These are phyloP conservation scores for Druon quercuslanigerum DNA, from an alignment of 1,140 invertebrate genomes.

Conservation along the genomic window DNA sequence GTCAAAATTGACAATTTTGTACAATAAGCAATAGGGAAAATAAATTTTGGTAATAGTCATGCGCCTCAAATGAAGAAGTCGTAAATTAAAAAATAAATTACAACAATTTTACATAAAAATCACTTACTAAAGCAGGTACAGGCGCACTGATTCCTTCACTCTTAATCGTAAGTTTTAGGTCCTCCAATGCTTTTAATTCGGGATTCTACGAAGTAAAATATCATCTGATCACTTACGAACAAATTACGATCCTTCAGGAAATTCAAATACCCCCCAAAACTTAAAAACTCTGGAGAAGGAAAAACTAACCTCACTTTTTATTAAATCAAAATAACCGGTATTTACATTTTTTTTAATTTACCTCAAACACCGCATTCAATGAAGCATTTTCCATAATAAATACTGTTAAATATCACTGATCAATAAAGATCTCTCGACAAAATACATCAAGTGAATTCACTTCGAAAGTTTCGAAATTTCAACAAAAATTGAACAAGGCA, in stretches of 20 bases:
- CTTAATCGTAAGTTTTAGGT: slow-evolving; percentile 55
- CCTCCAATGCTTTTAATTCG: slow-evolving; percentile 58
- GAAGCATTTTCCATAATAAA: slow-evolving; percentile 6
- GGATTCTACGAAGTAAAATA: slow-evolving; percentile 60
- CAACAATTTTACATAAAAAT: slow-evolving; percentile 31
- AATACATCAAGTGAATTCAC: not conserved
- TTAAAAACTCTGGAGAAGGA: not conserved
- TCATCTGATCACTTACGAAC: not conserved
- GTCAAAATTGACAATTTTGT: no score
- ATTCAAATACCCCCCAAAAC: not conserved
- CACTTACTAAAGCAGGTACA: slow-evolving; percentile 65
- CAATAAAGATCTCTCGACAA: not conserved
- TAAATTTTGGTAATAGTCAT: no score
- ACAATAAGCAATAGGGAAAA: no score
- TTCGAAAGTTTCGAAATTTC: not conserved
- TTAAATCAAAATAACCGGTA: not conserved
- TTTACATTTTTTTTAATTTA: not conserved
- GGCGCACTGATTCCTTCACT: slow-evolving; percentile 53
- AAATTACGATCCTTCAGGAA: not conserved
- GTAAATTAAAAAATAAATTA: no score
- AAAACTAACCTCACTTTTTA: slow-evolving; percentile 11
- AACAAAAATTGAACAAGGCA: no score
- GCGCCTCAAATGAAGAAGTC: no score
- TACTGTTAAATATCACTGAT: not conserved
- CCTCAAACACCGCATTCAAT: not conserved